Conservation (phyloP, 1,140 invertebrate genomes). For the Sycophila sp. region DNA sequence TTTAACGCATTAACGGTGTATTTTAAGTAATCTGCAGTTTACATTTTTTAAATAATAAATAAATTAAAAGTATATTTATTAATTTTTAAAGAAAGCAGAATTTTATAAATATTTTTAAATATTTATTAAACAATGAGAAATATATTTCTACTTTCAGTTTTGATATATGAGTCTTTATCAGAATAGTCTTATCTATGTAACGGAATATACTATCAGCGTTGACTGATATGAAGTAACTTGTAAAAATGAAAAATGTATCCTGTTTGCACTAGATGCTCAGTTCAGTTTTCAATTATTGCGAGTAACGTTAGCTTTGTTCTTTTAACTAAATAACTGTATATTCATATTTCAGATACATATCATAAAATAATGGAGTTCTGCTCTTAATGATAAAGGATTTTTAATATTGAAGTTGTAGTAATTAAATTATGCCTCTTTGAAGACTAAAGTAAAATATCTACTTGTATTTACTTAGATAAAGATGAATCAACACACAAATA, state of each 20-base stretch:
- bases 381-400: too few species aligned
- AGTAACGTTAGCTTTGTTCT: neutral
- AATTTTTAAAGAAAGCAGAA: neutral
- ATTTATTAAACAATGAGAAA: neutral
- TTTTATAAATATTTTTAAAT: neutral
- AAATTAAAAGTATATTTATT: neutral
- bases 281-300: slow-evolving; percentile 11
- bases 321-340: too few species aligned
- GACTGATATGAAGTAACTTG: slow-evolving; percentile 21
- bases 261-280: slow-evolving; percentile 9
- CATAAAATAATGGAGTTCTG: neutral
- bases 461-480: too few species aligned
- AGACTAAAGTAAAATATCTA: too few species aligned
- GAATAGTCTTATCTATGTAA: slow-evolving; percentile 28
- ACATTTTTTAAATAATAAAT: neutral
- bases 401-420: neutral
- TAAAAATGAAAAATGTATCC: slow-evolving; percentile 14
- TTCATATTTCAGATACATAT: slow-evolving; percentile 23
- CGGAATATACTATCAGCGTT: slow-evolving; percentile 20
- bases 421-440: too few species aligned
- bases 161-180: too few species aligned
- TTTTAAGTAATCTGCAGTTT: too few species aligned
- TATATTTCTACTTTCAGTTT: too few species aligned
- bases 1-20: too few species aligned
- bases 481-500: too few species aligned